Base-by-base conservation (phyloP, 1,140 invertebrate genomes). In the Dufourea novaeangliae region DNA sequence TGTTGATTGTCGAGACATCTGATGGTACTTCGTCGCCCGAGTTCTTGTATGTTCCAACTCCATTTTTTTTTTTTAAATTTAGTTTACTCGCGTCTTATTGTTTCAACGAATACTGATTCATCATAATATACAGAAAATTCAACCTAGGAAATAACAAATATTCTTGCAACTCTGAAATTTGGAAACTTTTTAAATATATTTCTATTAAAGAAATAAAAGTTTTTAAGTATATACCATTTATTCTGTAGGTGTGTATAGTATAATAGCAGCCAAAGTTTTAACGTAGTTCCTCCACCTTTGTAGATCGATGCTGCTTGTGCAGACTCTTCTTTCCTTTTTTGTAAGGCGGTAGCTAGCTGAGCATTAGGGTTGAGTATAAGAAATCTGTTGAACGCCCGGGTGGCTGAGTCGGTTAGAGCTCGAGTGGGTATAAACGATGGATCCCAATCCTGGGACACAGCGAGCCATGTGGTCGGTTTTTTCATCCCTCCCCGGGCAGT, bases 371-470 rank as follows among this genome's bases (percentile, higher is more conserved):
- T 50, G 46, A 50, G 20, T 50, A n/a, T 17, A 46, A 62, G 41
- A 50, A 41, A 41, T 57, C 52, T 57, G 67, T 70, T 68, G 32
- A 54, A 50, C 46, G 46, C 56, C 39, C 41, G 52, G 37, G 20
- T 22, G n/a, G 29, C 20, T 25, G 27, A 0, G n/a, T 61, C 8
- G n/a, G 39, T 50, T 50, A 2, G 12, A 46, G n/a, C 22, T 29
- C 17, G 56, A 12, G 14, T 59, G 20, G 17, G 17, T 34, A n/a
- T n/a, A 17, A 34, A 34, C 27, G 17, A 59, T 34, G 25, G 56
- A 34, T 59, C 29, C 20, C 12, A n/a, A 27, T 20, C 22, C 12
- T 34, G 10, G 14, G 50, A 10, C 22, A n/a, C 22, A 50, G 12
- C 56, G 25, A 50, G 32, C 57, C 70, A 52, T 52, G 57, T 52